phyloP scores from a whole-genome alignment of 2,113 vertebrate species.

The Rynchops niger region DNA sequence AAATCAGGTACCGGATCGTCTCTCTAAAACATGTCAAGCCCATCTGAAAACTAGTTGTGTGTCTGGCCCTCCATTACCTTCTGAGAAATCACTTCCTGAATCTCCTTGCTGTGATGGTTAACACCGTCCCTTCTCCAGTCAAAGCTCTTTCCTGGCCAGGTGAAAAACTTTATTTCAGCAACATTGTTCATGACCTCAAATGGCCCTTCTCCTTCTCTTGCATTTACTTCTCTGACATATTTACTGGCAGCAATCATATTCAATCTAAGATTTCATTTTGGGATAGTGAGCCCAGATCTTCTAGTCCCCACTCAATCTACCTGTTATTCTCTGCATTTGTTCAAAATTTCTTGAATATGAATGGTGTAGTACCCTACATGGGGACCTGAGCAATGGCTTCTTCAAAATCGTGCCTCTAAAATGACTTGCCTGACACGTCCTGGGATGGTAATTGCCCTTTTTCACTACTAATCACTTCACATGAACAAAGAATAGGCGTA shows the following conservation, averaged over 20 bases:
- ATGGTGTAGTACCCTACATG: rapidly evolving
- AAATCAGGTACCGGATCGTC: neutral
- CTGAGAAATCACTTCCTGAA: neutral
- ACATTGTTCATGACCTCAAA: neutral
- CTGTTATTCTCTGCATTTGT: neutral
- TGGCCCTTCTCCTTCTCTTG: neutral
- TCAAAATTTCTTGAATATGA: neutral
- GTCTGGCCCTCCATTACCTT: neutral
- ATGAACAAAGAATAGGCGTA: neutral
- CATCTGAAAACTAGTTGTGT: neutral
- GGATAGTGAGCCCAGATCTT: neutral
- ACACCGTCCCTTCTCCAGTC: neutral
- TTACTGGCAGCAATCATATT: neutral
- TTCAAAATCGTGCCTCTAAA: neutral
- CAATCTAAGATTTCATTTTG: neutral
- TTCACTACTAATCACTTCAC: neutral
- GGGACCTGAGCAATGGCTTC: neutral
- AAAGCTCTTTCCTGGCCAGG: neutral
- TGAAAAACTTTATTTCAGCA: neutral
- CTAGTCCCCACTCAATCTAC: neutral
- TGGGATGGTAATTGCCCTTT: neutral
- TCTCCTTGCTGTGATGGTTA: neutral
- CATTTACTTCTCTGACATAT: neutral
- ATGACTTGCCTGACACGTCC: neutral
- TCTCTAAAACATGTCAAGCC: neutral